Conservation (phyloP, 2,888 invertebrate genomes). For the Xestobium rufovillosum region DNA sequence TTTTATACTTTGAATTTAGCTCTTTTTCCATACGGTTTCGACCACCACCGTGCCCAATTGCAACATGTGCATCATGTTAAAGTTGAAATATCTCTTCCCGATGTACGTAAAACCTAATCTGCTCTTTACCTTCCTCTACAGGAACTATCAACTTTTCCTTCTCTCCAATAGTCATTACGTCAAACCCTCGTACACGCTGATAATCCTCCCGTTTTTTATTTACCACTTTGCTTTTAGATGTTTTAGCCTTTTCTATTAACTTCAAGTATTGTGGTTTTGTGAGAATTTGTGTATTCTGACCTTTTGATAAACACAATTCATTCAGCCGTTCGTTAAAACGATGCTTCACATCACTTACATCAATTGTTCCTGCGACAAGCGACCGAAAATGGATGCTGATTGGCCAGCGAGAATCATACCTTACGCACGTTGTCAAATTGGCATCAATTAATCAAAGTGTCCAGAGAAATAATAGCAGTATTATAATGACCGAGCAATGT, state of each 20-base stretch:
- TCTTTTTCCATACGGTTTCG: slow-evolving; percentile 14
- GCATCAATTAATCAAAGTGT: too few species aligned
- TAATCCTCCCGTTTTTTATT: too few species aligned
- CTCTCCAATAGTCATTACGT: slow-evolving; percentile 15
- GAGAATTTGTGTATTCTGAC: slow-evolving; percentile 12
- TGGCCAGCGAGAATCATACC: too few species aligned
- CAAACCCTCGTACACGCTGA: too few species aligned
- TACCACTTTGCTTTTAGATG: too few species aligned
- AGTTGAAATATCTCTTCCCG: slow-evolving; percentile 14
- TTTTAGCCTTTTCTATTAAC: slow-evolving; percentile 11
- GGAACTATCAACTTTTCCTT: slow-evolving; percentile 15
- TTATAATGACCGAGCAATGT: too few species aligned
- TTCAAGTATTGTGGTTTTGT: slow-evolving; percentile 12
- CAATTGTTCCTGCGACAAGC: too few species aligned
- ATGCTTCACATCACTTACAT: slow-evolving; percentile 8
- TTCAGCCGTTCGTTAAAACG: slow-evolving; percentile 10
- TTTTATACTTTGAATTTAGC: slow-evolving; percentile 12
- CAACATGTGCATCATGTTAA: slow-evolving; percentile 14
- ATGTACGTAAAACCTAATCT: slow-evolving; percentile 13
- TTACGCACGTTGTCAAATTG: too few species aligned
- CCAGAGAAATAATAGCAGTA: too few species aligned
- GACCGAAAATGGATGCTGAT: too few species aligned
- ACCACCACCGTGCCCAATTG: slow-evolving; percentile 11
- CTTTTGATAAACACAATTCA: slow-evolving; percentile 11
- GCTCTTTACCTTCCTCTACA: slow-evolving; percentile 10